These are phyloP conservation scores for Cosmia pyralina DNA, from an alignment of 2,888 invertebrate species.

Conservation along the genomic window DNA sequence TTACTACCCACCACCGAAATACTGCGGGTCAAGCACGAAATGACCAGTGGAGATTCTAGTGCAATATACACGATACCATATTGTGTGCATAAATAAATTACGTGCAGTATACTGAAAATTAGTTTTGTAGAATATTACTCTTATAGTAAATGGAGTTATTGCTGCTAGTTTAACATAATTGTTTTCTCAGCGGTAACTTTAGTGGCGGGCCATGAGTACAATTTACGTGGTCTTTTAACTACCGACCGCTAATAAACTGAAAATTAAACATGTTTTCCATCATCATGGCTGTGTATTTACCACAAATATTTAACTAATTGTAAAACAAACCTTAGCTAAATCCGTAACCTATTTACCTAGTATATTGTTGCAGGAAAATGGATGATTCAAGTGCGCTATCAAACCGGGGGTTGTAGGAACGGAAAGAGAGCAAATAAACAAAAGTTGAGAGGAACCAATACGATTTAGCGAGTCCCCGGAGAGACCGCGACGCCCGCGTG, in stretches of 20 bases:
- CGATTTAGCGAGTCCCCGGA: slow-evolving; percentile 84
- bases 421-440: slow-evolving; percentile 78
- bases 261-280: slow-evolving; percentile 46
- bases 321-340: slow-evolving; percentile 11
- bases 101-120: slow-evolving; percentile 33
- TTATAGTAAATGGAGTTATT: slow-evolving; percentile 47
- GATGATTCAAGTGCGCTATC: slow-evolving; percentile 64
- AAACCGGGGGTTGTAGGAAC: slow-evolving; percentile 58
- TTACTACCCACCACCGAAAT: slow-evolving; percentile 59
- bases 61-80: slow-evolving; percentile 15
- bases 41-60: slow-evolving; percentile 36
- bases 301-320: slow-evolving; percentile 29
- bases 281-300: slow-evolving; percentile 17
- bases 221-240: slow-evolving; percentile 52
- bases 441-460: slow-evolving; percentile 81
- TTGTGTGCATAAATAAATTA: slow-evolving; percentile 13
- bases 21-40: slow-evolving; percentile 51
- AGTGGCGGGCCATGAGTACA: slow-evolving; percentile 42
- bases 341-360: slow-evolving; percentile 45
- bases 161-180: slow-evolving; percentile 52
- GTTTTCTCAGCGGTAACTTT: slow-evolving; percentile 51
- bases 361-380: slow-evolving; percentile 44
- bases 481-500: slow-evolving; percentile 65
- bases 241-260: slow-evolving; percentile 47
- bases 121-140: slow-evolving; percentile 40